A percentile compares a stretch with the other conserved stretches of the same genome.
These are phyloP conservation scores for Phortica variegata DNA, from an alignment of 1,140 invertebrate species.

Conservation along the genomic window DNA sequence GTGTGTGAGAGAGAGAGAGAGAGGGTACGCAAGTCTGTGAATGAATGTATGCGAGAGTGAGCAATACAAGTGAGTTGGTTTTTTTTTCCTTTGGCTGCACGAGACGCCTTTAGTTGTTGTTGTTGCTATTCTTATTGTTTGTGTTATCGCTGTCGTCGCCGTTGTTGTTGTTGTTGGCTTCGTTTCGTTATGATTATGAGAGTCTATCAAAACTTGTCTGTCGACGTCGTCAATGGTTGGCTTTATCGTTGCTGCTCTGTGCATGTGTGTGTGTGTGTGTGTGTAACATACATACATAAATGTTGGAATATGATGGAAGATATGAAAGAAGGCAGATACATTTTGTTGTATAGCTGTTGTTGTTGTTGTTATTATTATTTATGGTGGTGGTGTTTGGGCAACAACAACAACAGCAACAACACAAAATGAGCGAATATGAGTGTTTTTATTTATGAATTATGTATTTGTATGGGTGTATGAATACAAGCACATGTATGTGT, in stretches of 20 bases:
- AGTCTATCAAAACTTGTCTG: conserved; percentile 46
- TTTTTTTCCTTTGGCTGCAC: no score
- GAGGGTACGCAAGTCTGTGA: neutral
- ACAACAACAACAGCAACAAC: neutral
- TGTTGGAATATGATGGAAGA: conserved; percentile 51
- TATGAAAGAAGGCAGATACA: conserved; percentile 47
- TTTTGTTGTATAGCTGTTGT: conserved; percentile 6
- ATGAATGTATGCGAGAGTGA: conserved; percentile 1
- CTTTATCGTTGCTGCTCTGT: conserved; percentile 11
- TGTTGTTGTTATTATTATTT: conserved; percentile 16
- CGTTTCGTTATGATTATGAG: conserved; percentile 54
- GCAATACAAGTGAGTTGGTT: conserved; percentile 7
- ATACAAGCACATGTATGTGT: conserved; percentile 6
- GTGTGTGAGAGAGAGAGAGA: neutral
- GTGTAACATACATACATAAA: conserved; percentile 23
- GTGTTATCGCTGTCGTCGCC: neutral
- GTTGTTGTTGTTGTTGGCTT: conserved; percentile 30
- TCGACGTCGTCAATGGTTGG: neutral
- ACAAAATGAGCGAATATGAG: conserved; percentile 46
- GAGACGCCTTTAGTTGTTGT: conserved; percentile 18
- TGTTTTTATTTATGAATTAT: conserved; percentile 48
- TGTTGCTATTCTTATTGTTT: neutral
- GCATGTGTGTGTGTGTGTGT: conserved; percentile 7
- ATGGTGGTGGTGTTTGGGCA: conserved; percentile 21
- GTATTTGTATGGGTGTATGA: conserved; percentile 26